Evolutionary conservation across 2,888 invertebrate species (phyloP).

Genomic region (Magallana nippona): DNA sequence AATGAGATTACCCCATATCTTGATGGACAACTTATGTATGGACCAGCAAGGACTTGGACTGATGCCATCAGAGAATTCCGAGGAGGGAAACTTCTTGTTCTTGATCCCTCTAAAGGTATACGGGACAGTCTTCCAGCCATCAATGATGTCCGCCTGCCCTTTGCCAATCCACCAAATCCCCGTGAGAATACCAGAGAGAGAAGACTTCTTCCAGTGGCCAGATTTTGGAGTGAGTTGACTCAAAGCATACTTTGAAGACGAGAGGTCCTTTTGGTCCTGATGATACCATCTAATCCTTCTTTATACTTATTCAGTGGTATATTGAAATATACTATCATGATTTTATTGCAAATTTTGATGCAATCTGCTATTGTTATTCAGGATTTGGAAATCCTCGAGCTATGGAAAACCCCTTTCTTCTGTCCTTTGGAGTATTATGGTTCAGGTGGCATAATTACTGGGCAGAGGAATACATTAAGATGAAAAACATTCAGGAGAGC

Average conservation of each 20-base stretch:
- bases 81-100: slow-evolving; percentile 81
- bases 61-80: slow-evolving; percentile 82
- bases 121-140: slow-evolving; percentile 81
- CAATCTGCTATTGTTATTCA: slow-evolving; percentile 79
- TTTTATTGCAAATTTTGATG: neutral
- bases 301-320: too few relatives aligned
- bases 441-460: slow-evolving; percentile 97
- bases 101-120: slow-evolving; percentile 49
- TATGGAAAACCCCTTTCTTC: slow-evolving; percentile 97
- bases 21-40: slow-evolving; percentile 84
- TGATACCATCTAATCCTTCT: too few relatives aligned
- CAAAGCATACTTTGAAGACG: neutral
- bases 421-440: slow-evolving; percentile 95
- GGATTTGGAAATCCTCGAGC: slow-evolving; percentile 98
- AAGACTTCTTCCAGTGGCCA: slow-evolving; percentile 80
- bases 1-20: slow-evolving; percentile 85
- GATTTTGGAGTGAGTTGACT: slow-evolving; percentile 83
- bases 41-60: slow-evolving; percentile 83
- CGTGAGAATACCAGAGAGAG: slow-evolving; percentile 77
- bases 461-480: slow-evolving; percentile 82
- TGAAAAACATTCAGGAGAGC: slow-evolving; percentile 84
- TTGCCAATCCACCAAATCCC: slow-evolving; percentile 84
- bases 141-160: slow-evolving; percentile 82
- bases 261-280: too few relatives aligned
- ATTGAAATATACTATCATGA: too few relatives aligned